phyloP scores from a whole-genome alignment of 2,113 vertebrate species.

The Octodon degus region DNA sequence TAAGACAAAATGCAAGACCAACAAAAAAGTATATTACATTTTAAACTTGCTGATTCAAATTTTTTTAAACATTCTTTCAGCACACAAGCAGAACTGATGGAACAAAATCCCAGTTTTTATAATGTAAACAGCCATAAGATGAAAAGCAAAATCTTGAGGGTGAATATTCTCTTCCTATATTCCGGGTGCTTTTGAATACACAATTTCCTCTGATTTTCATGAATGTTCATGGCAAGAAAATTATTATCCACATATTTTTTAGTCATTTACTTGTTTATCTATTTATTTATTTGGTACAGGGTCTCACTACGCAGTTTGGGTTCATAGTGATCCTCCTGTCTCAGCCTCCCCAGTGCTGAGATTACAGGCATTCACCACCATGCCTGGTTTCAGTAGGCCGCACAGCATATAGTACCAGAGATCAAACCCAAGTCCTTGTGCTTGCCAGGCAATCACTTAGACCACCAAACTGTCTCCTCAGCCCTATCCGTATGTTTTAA shows the following conservation, averaged over 20 bases:
- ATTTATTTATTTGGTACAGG: too few species aligned
- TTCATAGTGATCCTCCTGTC: too few species aligned
- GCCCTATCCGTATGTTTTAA: neutral
- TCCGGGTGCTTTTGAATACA: neutral
- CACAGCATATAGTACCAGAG: too few species aligned
- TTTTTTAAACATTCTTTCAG: constrained; percentile 67
- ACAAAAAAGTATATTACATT: constrained; percentile 75
- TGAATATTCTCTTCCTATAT: neutral
- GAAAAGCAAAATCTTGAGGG: neutral
- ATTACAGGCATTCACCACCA: too few species aligned
- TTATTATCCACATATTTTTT: neutral
- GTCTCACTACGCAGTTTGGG: too few species aligned
- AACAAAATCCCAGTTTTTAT: constrained; percentile 49
- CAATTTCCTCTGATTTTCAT: constrained; percentile 45
- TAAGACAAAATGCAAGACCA: constrained; percentile 78
- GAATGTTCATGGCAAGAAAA: constrained; percentile 13
- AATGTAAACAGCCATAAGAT: constrained; percentile 48
- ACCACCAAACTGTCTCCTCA: too few species aligned
- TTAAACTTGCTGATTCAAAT: constrained; percentile 77
- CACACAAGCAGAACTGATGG: constrained; percentile 51
- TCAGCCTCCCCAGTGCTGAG: too few species aligned
- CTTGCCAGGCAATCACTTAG: too few species aligned
- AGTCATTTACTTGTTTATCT: too few species aligned
- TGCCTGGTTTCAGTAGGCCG: too few species aligned
- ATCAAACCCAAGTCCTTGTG: too few species aligned